These are phyloP conservation scores for Grapholita molesta DNA, from an alignment of 1,140 invertebrate species.

Conservation along the genomic window DNA sequence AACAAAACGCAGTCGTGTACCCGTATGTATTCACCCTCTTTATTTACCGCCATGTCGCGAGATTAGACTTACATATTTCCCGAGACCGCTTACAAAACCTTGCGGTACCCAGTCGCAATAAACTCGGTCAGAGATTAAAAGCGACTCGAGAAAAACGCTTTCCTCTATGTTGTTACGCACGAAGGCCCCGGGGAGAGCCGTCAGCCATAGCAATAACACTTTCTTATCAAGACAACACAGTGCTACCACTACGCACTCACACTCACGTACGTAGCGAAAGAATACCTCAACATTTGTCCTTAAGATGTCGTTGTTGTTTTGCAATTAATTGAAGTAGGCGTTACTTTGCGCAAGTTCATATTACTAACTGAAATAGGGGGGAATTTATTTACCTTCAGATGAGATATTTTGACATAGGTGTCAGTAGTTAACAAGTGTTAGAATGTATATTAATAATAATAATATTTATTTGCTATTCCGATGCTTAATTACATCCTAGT, in stretches of 20 bases:
- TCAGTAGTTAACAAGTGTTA: too few relatives aligned
- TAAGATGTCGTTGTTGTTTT: too few relatives aligned
- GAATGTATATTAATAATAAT: too few relatives aligned
- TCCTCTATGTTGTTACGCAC: constrained; percentile 40
- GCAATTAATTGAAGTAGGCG: too few relatives aligned
- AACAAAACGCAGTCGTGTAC: neutral
- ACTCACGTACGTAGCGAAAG: too few relatives aligned
- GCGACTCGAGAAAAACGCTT: constrained; percentile 38
- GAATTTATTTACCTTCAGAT: too few relatives aligned
- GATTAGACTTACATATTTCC: neutral
- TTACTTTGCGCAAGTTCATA: too few relatives aligned
- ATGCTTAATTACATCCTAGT: too few relatives aligned
- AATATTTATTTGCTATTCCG: too few relatives aligned
- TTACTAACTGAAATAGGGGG: too few relatives aligned
- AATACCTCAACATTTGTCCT: too few relatives aligned
- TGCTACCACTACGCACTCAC: neutral
- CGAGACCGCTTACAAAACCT: constrained; percentile 24
- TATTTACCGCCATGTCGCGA: neutral
- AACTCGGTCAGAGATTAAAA: constrained; percentile 48
- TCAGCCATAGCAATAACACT: constrained; percentile 35
- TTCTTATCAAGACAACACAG: constrained; percentile 23
- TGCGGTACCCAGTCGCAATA: constrained; percentile 33
- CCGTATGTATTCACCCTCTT: neutral
- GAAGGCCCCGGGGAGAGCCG: constrained; percentile 37
- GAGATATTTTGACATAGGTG: too few relatives aligned